Evolutionary conservation across 2,113 vertebrate genomes (phyloP).

Genomic region (Tupaia chinensis): DNA sequence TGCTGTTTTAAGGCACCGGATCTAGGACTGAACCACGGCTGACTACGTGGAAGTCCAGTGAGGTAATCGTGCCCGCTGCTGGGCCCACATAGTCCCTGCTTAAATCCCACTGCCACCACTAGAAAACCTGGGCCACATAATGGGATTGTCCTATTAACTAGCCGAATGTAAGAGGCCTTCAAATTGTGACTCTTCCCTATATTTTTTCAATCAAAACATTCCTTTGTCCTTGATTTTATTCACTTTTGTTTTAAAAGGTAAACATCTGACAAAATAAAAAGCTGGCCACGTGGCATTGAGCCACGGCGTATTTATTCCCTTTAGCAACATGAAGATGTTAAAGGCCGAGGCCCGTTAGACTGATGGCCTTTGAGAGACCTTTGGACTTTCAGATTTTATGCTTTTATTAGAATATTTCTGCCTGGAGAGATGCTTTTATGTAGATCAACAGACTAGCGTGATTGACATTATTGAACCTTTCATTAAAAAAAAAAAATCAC

Average conservation of each 20-base stretch:
- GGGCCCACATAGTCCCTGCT: background rate
- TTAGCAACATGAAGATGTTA: background rate
- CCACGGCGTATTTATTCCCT: background rate
- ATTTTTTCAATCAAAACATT: background rate
- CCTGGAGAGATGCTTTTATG: background rate
- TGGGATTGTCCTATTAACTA: background rate
- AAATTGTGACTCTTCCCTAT: background rate
- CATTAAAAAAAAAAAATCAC: constrained; percentile 22
- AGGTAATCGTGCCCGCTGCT: no score
- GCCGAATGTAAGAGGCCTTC: background rate
- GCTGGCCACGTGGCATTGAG: background rate
- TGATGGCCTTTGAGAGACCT: background rate
- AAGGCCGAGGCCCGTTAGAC: background rate
- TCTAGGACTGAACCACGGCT: no score
- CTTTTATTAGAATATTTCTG: background rate
- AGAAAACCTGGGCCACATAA: background rate
- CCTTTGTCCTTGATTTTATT: background rate
- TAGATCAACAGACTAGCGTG: background rate
- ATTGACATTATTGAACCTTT: constrained; percentile 43
- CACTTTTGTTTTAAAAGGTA: background rate
- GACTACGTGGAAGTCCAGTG: no score
- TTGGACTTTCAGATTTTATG: background rate
- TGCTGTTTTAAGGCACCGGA: no score
- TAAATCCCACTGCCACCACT: background rate
- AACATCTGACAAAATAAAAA: background rate